Base-by-base conservation (phyloP, 2,888 invertebrate species). In the Xanthia icteritia region DNA sequence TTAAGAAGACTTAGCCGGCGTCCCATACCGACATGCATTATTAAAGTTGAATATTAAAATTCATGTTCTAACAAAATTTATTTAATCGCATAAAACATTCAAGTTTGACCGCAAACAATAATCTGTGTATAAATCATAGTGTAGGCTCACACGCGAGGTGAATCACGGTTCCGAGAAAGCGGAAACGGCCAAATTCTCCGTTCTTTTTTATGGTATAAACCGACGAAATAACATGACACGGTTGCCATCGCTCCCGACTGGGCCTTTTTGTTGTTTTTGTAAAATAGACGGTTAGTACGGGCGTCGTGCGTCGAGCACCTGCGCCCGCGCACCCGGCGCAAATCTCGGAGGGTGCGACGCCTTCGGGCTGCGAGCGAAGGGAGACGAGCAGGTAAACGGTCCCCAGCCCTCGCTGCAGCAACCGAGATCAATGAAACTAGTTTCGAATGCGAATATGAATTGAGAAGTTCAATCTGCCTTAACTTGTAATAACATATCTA, bases 101-200 rank as follows among this genome's bases (percentile, higher is more conserved):
- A 89, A 88, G 90, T 91, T 90, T 90, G 93, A 93, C 94, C 94
- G 92, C 94, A 93, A 92, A 94, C 94, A 92, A 92, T 92, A 92
- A 94, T 92, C 92, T 90, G 84, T 88, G 90, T 90, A 93, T 94
- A 95, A 95, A 95, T 96, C 95, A 94, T 95, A 94, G 93, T 90
- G 90, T 87, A 83, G 79, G 89, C 93, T 93, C 92, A 92, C 94
- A 94, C 94, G 95, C 94, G 93, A 94, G 91, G 93, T 96, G 96
- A 96, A 94, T 96, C 96, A 96, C 94, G 86, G 93, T 95, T 95
- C 95, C 94, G 92, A 94, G 96, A 95, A 95, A 95, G 94, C 96
- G 96, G 96, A 96, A 96, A 95, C 95, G 92, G 93, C 94, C 91
- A 92, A 95, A 96, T 95, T 95, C 95, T 94, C 92, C 91, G 91